Conservation (phyloP, 2,797 vertebrate genomes). For the Pyrocephalus nanus region DNA sequence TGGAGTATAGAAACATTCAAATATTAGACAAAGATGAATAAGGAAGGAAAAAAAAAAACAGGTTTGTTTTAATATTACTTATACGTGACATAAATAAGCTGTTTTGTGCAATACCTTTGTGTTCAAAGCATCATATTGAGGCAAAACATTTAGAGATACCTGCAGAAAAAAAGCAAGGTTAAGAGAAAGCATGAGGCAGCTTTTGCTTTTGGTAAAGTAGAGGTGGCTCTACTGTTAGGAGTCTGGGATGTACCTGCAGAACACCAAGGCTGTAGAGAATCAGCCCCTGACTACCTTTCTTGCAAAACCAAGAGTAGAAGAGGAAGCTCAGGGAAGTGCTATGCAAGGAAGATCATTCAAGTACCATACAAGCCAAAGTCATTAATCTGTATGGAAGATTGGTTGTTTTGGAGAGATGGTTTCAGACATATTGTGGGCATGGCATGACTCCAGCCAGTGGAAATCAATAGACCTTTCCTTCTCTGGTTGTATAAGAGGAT, state of each 20-base stretch:
- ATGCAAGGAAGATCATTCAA: neutral
- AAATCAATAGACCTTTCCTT: neutral
- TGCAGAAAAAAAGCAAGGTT: neutral
- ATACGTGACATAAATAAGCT: neutral
- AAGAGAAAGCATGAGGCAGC: neutral
- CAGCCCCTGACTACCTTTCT: neutral
- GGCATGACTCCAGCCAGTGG: neutral
- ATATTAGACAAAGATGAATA: neutral
- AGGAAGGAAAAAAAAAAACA: rapidly evolving
- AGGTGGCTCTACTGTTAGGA: neutral
- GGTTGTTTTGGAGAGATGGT: neutral
- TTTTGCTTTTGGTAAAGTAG: neutral
- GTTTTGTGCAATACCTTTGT: neutral
- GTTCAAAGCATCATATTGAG: neutral
- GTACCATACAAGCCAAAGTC: neutral
- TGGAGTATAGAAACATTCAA: neutral
- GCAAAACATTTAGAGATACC: neutral
- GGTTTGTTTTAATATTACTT: neutral
- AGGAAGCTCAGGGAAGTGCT: neutral
- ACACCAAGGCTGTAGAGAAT: neutral
- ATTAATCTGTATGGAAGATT: neutral
- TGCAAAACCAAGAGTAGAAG: neutral
- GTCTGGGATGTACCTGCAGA: neutral
- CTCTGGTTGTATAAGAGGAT: neutral
- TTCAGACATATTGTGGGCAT: neutral